Evolutionary conservation across 2,797 vertebrate genomes (phyloP).

Genomic region (Muscicapa striata): DNA sequence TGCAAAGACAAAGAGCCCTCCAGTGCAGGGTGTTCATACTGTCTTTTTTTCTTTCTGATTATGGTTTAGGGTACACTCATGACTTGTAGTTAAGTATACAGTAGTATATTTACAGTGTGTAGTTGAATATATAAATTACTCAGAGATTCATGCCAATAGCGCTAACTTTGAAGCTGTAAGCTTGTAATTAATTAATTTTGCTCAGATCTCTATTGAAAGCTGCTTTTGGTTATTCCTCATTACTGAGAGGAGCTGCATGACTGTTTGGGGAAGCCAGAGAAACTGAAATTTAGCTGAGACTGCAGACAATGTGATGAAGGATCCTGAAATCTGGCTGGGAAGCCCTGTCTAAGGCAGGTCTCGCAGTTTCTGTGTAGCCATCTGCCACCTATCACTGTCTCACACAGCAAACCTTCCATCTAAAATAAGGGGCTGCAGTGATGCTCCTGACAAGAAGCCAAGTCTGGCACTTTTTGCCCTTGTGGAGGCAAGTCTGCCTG

Average conservation of each 20-base stretch:
- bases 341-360: constrained; percentile 3
- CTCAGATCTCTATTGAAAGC: background rate
- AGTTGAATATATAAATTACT: background rate
- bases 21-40: background rate
- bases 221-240: background rate
- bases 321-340: background rate
- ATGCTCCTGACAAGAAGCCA: background rate
- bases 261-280: background rate
- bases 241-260: background rate
- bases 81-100: background rate
- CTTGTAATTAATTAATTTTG: background rate
- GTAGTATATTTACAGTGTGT: too few species aligned
- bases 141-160: background rate
- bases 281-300: background rate
- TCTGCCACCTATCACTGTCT: background rate
- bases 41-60: background rate
- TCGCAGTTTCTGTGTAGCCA: background rate
- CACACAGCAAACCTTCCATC: background rate
- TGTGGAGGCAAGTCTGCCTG: background rate
- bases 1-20: background rate
- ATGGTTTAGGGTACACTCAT: background rate
- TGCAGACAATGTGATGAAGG: background rate
- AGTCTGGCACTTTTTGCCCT: background rate
- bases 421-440: background rate
- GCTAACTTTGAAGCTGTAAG: background rate